These are phyloP conservation scores for Rhyacophila evoluta DNA, from an alignment of 2,888 invertebrate species.

Conservation along the genomic window DNA sequence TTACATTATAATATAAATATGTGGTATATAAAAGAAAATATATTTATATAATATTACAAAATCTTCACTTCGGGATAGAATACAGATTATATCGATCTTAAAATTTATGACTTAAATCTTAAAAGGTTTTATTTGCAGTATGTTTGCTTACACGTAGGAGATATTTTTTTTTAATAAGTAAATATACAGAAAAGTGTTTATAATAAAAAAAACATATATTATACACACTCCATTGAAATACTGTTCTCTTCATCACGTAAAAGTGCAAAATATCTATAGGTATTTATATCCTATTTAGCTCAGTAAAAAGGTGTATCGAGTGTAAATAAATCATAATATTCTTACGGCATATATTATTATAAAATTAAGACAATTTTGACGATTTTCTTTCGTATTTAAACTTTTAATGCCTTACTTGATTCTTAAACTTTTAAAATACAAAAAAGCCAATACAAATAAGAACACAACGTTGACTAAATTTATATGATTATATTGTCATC, in stretches of 20 bases:
- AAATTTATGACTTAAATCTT: background rate
- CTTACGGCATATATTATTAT: too few relatives aligned
- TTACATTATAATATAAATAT: too few relatives aligned
- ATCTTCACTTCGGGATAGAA: too few relatives aligned
- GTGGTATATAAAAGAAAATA: too few relatives aligned
- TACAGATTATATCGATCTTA: background rate
- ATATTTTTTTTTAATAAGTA: too few relatives aligned
- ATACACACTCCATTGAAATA: background rate
- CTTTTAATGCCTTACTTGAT: background rate
- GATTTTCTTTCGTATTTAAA: background rate
- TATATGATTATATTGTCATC: constrained; percentile 10
- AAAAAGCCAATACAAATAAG: constrained; percentile 19
- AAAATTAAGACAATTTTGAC: too few relatives aligned
- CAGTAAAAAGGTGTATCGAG: too few relatives aligned
- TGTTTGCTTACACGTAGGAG: background rate
- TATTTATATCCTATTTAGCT: too few relatives aligned
- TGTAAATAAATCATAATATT: too few relatives aligned
- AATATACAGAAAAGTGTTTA: background rate
- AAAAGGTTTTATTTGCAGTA: background rate
- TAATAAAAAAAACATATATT: background rate
- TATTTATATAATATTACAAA: too few relatives aligned
- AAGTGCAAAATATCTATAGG: too few relatives aligned
- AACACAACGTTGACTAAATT: constrained; percentile 7
- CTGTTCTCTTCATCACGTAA: background rate
- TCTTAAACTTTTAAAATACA: constrained; percentile 8